These are phyloP conservation scores for Ibycter americanus DNA, from an alignment of 2,797 vertebrate genomes.

Conservation along the genomic window DNA sequence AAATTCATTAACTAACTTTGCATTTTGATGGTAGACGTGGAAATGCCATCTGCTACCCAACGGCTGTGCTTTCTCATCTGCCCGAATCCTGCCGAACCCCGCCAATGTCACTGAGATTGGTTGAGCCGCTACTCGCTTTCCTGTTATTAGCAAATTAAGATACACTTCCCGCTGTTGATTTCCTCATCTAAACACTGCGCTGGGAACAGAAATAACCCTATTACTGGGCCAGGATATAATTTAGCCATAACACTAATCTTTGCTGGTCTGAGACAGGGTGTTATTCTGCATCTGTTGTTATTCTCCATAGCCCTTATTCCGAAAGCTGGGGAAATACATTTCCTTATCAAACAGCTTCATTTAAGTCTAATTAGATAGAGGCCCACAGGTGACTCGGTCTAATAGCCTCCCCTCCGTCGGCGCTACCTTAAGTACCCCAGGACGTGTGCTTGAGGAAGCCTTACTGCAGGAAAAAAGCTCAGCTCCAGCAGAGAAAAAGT, in stretches of 20 bases:
- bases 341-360: constrained; percentile 65
- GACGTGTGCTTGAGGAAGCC: constrained; percentile 49
- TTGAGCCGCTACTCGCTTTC: constrained; percentile 31
- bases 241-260: constrained; percentile 57
- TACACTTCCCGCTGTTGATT: constrained; percentile 57
- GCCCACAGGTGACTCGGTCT: constrained; percentile 26
- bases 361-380: constrained; percentile 73
- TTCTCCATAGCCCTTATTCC: constrained; percentile 41
- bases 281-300: constrained; percentile 33
- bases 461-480: neutral
- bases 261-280: constrained; percentile 43
- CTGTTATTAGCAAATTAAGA: constrained; percentile 76
- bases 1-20: constrained; percentile 65
- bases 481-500: constrained; percentile 29
- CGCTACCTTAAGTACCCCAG: constrained; percentile 14
- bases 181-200: constrained; percentile 59
- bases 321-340: constrained; percentile 46
- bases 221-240: constrained; percentile 57
- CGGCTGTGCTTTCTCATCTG: constrained; percentile 61
- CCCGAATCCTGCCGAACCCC: constrained; percentile 48
- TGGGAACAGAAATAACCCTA: constrained; percentile 64
- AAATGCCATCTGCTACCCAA: constrained; percentile 66
- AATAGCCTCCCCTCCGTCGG: constrained; percentile 36
- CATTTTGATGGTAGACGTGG: constrained; percentile 39
- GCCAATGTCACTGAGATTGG: constrained; percentile 47